Evolutionary conservation across 2,797 vertebrate species (phyloP).

Genomic region (Sebastes minor): DNA sequence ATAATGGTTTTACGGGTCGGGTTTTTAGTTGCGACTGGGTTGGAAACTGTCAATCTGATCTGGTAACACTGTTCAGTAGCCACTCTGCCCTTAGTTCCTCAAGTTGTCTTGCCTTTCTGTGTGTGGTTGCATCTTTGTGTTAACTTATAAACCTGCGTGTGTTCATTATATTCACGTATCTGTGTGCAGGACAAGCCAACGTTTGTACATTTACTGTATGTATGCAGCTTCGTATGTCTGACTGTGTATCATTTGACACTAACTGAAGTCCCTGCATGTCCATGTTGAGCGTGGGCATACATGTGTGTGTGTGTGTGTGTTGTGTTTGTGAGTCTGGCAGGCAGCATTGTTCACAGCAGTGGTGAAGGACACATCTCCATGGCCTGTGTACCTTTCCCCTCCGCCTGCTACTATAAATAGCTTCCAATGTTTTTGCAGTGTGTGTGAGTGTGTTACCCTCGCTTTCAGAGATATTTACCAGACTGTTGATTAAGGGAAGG

Average conservation of each 20-base stretch:
- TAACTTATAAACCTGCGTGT: not conserved
- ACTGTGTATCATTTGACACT: not conserved
- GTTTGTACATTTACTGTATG: not conserved
- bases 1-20: too few species aligned
- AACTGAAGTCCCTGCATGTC: not conserved
- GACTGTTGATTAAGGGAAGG: slow-evolving; percentile 23
- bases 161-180: not conserved
- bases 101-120: not conserved
- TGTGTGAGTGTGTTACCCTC: not conserved
- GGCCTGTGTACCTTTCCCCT: slow-evolving; percentile 26
- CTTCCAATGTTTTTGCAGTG: slow-evolving; percentile 16
- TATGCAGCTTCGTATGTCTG: not conserved
- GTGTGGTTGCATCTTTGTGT: not conserved
- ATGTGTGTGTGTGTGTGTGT: not conserved
- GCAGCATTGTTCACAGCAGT: slow-evolving; percentile 35
- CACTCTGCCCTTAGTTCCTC: not conserved
- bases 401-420: slow-evolving; percentile 43
- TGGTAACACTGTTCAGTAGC: not conserved
- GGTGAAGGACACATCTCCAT: slow-evolving; percentile 49
- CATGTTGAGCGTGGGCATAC: not conserved
- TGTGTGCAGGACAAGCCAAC: not conserved
- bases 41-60: too few species aligned
- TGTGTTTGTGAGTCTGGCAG: slow-evolving; percentile 24
- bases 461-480: slow-evolving; percentile 18
- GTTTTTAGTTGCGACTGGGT: too few species aligned